A percentile compares a stretch with the other conserved stretches of the same genome.
Evolutionary conservation across 2,888 invertebrate genomes (phyloP).

Genomic region (Metallyticus violacea): DNA sequence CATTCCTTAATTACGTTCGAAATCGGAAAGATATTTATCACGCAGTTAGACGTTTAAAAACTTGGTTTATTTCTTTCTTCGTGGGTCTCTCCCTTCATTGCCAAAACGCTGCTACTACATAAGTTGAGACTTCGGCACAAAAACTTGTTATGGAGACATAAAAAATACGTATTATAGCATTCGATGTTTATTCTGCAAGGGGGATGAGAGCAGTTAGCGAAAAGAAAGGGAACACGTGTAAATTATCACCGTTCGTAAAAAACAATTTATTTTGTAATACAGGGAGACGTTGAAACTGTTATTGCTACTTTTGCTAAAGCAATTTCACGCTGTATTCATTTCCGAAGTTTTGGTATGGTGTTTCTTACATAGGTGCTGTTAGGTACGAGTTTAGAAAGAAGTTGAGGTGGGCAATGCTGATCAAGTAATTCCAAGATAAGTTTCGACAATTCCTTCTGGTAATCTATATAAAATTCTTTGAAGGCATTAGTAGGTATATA

Average conservation of each 20-base stretch:
- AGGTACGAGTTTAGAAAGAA: too few relatives aligned
- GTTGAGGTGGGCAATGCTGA: too few relatives aligned
- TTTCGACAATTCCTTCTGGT: too few relatives aligned
- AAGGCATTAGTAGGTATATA: too few relatives aligned
- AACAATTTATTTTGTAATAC: not conserved
- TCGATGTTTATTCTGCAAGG: not conserved
- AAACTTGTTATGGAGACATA: not conserved
- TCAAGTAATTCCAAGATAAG: too few relatives aligned
- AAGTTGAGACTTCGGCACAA: too few relatives aligned
- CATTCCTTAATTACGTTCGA: slow-evolving; percentile 21
- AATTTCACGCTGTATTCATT: not conserved
- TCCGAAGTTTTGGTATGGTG: not conserved
- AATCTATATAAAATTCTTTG: too few relatives aligned
- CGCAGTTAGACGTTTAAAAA: slow-evolving; percentile 2
- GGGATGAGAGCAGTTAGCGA: too few relatives aligned
- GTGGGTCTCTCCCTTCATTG: too few relatives aligned
- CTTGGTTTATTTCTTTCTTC: slow-evolving; percentile 6
- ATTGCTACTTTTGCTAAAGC: not conserved
- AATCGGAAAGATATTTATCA: slow-evolving; percentile 28
- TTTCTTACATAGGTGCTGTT: too few relatives aligned
- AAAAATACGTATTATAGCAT: not conserved
- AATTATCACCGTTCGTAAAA: not conserved
- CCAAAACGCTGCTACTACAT: not conserved
- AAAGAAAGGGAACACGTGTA: not conserved
- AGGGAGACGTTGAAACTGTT: not conserved